Evolutionary conservation across 2,113 vertebrate species (phyloP), one percentile per base, ranked within the genome.

Genomic region (Macheiramphus alcinus): DNA sequence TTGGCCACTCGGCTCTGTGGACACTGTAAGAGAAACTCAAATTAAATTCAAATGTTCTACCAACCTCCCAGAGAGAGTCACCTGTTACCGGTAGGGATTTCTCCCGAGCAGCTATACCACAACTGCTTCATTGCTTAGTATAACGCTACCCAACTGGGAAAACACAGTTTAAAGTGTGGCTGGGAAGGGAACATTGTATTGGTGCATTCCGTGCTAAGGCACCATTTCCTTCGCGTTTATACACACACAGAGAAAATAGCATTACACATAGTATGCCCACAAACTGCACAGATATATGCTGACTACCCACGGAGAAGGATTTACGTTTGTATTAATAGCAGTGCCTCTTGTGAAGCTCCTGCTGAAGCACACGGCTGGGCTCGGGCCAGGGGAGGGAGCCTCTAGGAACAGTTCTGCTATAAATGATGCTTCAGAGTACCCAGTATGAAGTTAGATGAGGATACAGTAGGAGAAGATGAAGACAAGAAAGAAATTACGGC

Each of bases 141-240:
- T 5, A 20, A 11, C 52, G 18, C 9, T 5, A 8, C 55, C 75
- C 32, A 6, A 4, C 0, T 19, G 61, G 42, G 71, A 58, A 47
- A 62, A 36, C 9, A 6, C 34, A 48, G 13, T 2, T 10, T 4
- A 11, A 7, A n/a, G 59, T 1, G 3, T 1, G 47, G 36, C 25
- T 34, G 38, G 48, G 50, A 48, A 61, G 40, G 56, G 70, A 90
- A n/a, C 1, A 0, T 1, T 42, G 11, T 6, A 1, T 0, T 11
- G 48, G 4, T 9, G 36, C 72, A 16, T 55, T 13, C 47, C 2
- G 2, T 42, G 19, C 48, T 25, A 20, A 21, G 75, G 52, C 80
- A 81, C 40, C 31, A 0, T 23, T 48, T 43, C 61, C 81, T 40
- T 2, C 10, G 47, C 36, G 1, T 6, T 4, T 59, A 12, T 29